Conservation (phyloP, 1,140 invertebrate genomes). For the Trichoplusia ni region DNA sequence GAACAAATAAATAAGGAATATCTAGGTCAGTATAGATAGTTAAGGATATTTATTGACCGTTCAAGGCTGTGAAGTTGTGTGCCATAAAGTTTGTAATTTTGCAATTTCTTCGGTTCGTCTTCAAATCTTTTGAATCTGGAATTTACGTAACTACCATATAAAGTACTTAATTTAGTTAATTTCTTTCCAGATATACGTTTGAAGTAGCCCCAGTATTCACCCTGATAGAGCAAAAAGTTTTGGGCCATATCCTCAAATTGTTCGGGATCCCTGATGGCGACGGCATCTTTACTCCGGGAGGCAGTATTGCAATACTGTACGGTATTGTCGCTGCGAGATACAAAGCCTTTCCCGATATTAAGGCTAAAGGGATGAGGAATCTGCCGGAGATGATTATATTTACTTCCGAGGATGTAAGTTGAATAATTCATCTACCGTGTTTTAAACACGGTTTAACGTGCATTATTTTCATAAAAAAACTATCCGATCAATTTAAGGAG, state of each 20-base stretch:
- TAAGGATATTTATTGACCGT: too few relatives aligned
- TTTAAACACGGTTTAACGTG: neutral
- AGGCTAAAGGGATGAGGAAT: slow-evolving; percentile 85
- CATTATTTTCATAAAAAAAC: neutral
- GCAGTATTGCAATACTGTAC: slow-evolving; percentile 93
- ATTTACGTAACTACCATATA: too few relatives aligned
- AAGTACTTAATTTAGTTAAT: too few relatives aligned
- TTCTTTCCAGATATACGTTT: slow-evolving; percentile 87
- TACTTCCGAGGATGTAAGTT: slow-evolving; percentile 88
- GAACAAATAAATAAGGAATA: too few relatives aligned
- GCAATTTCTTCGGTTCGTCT: too few relatives aligned
- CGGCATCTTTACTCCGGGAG: slow-evolving; percentile 91
- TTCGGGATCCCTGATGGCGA: slow-evolving; percentile 87
- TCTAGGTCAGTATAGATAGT: too few relatives aligned
- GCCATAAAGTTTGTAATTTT: too few relatives aligned
- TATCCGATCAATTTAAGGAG: neutral
- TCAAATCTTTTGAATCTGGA: too few relatives aligned
- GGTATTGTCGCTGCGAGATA: slow-evolving; percentile 91
- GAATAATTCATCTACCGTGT: neutral
- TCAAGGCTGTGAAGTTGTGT: too few relatives aligned
- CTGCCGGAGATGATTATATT: slow-evolving; percentile 85
- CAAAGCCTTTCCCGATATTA: slow-evolving; percentile 87
- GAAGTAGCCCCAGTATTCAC: slow-evolving; percentile 91
- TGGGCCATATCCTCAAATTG: slow-evolving; percentile 83
- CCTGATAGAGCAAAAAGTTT: slow-evolving; percentile 85